Evolutionary conservation across 1,140 invertebrate genomes (phyloP), one percentile per base, ranked within the genome.

Genomic region (Magallana ariakensis): DNA sequence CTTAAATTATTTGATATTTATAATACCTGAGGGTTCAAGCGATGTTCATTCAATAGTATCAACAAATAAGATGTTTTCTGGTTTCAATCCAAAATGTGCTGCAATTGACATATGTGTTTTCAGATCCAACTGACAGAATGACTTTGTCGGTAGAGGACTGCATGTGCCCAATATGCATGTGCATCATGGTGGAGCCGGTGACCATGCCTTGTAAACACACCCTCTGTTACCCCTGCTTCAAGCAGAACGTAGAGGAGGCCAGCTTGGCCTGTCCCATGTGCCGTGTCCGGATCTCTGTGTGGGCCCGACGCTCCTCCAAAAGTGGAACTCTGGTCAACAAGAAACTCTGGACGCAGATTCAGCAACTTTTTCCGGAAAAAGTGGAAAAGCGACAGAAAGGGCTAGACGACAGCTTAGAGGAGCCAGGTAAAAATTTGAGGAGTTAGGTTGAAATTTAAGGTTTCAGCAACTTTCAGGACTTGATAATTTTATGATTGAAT

Each of bases 211-310:
- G 97, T 93, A 95, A 95, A 90, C 97, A 97, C 95, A 96, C 96
- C 92, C 96, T 97, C 92, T 97, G 97, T 94, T 95, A 96, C 86
- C 92, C 95, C 56, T 97, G 97, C 94, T 96, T 97, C 90, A 96
- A 96, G 91, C 95, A 96, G 84, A 97, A 96, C 90, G 96, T 97
- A 89, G 95, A 97, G 94, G 96, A 97, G 94, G 96, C 97, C 93
- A 97, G 96, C 93, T 95, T 97, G 89, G 96, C 95, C 91, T 97
- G 97, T 95, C 97, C 97, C 53, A 95, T 97, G 88, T 97, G 97
- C 95, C 95, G 97, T 91, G 95, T 96, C 89, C 95, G 97, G 93
- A 96, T 97, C 92, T 96, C 96, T 89, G 96, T 96, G 88, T 97
- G 97, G 97, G 95, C 97, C 1, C 95, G 97, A 91, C 96, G 94